Base-by-base conservation (phyloP, 2,113 vertebrate genomes). In the Oncorhynchus nerka region DNA sequence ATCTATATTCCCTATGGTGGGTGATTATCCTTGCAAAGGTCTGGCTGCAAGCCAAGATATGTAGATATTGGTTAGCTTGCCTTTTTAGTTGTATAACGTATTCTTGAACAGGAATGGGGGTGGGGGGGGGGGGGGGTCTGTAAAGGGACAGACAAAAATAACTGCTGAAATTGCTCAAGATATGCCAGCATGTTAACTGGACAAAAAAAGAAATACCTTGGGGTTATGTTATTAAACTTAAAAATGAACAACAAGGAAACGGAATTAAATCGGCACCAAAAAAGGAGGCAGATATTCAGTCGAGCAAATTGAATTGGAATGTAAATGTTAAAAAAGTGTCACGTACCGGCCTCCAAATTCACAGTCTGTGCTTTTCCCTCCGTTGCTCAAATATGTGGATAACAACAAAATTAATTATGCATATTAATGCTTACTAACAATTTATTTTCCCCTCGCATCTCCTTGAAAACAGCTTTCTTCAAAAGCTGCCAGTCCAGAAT, bases 321-420 rank as follows among this genome's bases (percentile, higher is more conserved):
- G 78, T 88, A 91, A 90, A 91, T 92, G 83, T 87, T 85, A 72
- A 81, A 45, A 71, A 83, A 74, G 79, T 89, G 83, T 77, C 85
- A 75, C 34, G 73, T 66, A 70, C n/a, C 3, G 79, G 68, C 20
- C 87, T 88, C 82, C 19, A 70, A 80, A 91, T 91, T 85, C 87
- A 75, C 74, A 84, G 74, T 72, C 78, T 45, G 75, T 65, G 70
- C 59, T 74, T 81, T 84, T 83, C 77, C 68, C 78, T 82, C 74
- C 24, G 65, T 77, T 87, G 87, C 87, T 90, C 82, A 89, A 91
- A 91, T 89, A 87, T 90, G 83, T 85, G 86, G 82, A 92, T 90
- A 91, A 91, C 86, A 90, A 91, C 87, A 89, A 87, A 91, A 88
- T 88, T 86, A 92, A 90, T 90, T 91, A 92, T 89, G 89, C 83